These are phyloP conservation scores for Chunga burmeisteri DNA, from an alignment of 2,113 vertebrate genomes.

Conservation along the genomic window DNA sequence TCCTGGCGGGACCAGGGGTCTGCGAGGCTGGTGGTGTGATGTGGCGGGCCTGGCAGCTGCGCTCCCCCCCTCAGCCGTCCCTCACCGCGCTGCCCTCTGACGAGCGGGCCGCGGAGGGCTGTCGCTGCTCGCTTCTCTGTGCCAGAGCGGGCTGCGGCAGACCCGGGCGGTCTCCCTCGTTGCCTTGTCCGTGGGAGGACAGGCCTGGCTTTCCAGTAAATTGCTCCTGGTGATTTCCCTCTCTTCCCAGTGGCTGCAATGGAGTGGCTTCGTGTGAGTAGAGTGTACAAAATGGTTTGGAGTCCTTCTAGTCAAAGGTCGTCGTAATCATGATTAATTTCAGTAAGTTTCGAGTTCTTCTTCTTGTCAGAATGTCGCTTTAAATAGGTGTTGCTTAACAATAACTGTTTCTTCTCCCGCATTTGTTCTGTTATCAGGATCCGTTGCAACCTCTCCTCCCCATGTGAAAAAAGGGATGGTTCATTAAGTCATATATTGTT, in stretches of 20 bases:
- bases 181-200: neutral
- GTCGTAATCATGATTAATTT: neutral
- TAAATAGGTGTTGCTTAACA: rapidly evolving
- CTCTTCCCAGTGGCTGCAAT: neutral
- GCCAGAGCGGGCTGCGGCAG: neutral
- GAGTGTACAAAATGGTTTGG: rapidly evolving
- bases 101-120: neutral
- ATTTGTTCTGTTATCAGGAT: rapidly evolving
- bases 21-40: neutral
- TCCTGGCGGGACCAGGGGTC: too few relatives aligned
- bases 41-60: neutral
- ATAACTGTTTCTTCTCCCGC: too few relatives aligned
- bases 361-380: neutral
- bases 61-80: too few relatives aligned
- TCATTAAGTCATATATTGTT: rapidly evolving
- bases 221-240: too few relatives aligned
- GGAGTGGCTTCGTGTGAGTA: neutral
- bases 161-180: too few relatives aligned
- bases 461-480: rapidly evolving
- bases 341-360: neutral
- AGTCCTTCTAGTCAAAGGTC: rapidly evolving
- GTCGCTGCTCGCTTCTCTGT: rapidly evolving
- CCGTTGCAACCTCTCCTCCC: neutral
- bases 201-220: rapidly evolving
- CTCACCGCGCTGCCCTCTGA: neutral